Percentiles rank a stretch among this genome's conserved stretches.
Evolutionary conservation across 2,797 vertebrate species (phyloP).

Genomic region (Buphagus erythrorhynchus): DNA sequence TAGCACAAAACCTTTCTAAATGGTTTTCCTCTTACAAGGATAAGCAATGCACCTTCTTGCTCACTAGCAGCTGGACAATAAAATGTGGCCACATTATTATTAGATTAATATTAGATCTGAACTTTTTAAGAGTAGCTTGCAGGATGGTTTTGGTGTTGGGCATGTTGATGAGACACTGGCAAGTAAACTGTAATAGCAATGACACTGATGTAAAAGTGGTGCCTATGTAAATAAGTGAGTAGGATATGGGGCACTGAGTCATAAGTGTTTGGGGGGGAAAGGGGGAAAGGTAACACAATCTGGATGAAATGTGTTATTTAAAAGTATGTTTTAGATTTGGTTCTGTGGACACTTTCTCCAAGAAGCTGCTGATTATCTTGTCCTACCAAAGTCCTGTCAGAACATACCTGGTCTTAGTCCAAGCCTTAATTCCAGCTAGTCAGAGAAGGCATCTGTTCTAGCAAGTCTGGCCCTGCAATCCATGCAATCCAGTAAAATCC

Average conservation of each 20-base stretch:
- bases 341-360: background rate
- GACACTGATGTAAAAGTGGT: background rate
- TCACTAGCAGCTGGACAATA: background rate
- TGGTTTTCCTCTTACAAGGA: background rate
- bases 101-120: background rate
- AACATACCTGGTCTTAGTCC: background rate
- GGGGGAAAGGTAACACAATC: background rate
- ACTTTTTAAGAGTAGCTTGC: background rate
- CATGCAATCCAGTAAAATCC: background rate
- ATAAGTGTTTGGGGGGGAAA: rapidly evolving
- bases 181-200: background rate
- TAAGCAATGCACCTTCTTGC: background rate
- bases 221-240: background rate
- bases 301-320: background rate
- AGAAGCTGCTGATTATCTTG: background rate
- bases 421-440: background rate
- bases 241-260: background rate
- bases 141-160: background rate
- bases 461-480: background rate
- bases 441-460: background rate
- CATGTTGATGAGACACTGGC: background rate
- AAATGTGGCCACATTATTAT: background rate
- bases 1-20: background rate
- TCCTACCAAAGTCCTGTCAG: background rate
- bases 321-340: background rate